Evolutionary conservation across 2,113 vertebrate species (phyloP), one percentile per base, ranked within the genome.

Genomic region (Callipepla squamata): DNA sequence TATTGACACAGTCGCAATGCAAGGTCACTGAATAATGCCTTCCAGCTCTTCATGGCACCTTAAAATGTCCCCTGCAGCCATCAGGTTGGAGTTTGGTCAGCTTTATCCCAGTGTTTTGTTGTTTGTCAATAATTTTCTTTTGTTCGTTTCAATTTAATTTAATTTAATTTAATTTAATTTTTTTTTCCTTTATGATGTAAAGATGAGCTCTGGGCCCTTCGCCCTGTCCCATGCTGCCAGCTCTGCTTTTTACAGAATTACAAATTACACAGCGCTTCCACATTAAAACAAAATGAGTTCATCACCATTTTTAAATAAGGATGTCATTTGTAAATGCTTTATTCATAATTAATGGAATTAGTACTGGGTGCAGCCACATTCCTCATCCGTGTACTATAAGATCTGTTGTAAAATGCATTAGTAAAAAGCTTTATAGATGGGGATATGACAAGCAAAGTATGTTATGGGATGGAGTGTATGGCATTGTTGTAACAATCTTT

Each of bases 341-440:
- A 74, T 92, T 91, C 84, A 70, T 93, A 86, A 77, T 86, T 90
- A 83, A 94, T 89, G 89, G 95, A 92, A 91, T 85, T 90, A 90
- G 84, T 96, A 87, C 91, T 84, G 74, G 32, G 88, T 89, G 57
- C 75, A 88, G 89, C 83, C 66, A 66, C 92, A 92, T 91, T 89
- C 85, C 91, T 96, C 94, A 91, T 93, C 92, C 77, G 30, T 90
- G 81, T 86, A 81, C 93, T 82, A 69, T 58, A 80, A 86, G 92
- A 83, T 89, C 63, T 20, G 51, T 82, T 90, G 51, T 73, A 83
- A 77, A 90, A 92, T 82, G 51, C 96, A 93, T 84, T 93, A 92
- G 91, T 89, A 62, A 91, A 92, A 94, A 50, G 89, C 88, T 94
- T 94, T 96, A 76, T 26, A 81, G 92, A 96, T 50, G 65, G 61